Evolutionary conservation across 1,140 invertebrate species (phyloP).

Genomic region (Drosophila pachea): DNA sequence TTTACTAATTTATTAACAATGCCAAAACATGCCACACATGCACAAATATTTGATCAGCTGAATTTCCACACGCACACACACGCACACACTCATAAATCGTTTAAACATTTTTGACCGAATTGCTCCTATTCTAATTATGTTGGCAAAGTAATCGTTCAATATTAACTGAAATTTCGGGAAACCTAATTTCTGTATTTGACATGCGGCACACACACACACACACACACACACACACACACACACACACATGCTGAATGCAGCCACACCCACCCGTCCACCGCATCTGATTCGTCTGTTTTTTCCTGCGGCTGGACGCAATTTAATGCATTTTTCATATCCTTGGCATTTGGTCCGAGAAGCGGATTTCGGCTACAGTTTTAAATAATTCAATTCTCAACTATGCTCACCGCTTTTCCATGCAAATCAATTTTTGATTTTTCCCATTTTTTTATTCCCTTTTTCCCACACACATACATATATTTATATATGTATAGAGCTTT

Average conservation of each 20-base stretch:
- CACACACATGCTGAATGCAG: too few relatives aligned
- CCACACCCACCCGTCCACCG: background rate
- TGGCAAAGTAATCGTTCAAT: constrained; percentile 11
- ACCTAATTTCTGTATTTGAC: constrained; percentile 8
- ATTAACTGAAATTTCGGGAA: constrained; percentile 19
- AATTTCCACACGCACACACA: background rate
- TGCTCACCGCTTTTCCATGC: constrained; percentile 70
- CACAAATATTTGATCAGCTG: constrained; percentile 57
- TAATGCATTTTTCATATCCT: constrained; percentile 72
- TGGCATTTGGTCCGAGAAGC: constrained; percentile 38
- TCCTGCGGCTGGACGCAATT: constrained; percentile 60
- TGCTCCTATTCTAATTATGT: constrained; percentile 7
- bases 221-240: constrained; percentile 1
- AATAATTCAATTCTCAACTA: constrained; percentile 62
- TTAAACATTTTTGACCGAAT: background rate
- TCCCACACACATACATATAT: background rate
- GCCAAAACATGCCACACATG: constrained; percentile 49
- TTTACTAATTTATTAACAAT: constrained; percentile 76
- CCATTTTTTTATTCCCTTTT: background rate
- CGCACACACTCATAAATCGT: background rate
- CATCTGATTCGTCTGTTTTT: constrained; percentile 40
- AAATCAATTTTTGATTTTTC: constrained; percentile 74
- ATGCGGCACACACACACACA: background rate
- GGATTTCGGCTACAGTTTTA: constrained; percentile 39
- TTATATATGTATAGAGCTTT: background rate